A percentile compares a stretch with the other conserved stretches of the same genome.
Conservation (phyloP, 2,888 invertebrate genomes). For the Diabrotica balteata region DNA sequence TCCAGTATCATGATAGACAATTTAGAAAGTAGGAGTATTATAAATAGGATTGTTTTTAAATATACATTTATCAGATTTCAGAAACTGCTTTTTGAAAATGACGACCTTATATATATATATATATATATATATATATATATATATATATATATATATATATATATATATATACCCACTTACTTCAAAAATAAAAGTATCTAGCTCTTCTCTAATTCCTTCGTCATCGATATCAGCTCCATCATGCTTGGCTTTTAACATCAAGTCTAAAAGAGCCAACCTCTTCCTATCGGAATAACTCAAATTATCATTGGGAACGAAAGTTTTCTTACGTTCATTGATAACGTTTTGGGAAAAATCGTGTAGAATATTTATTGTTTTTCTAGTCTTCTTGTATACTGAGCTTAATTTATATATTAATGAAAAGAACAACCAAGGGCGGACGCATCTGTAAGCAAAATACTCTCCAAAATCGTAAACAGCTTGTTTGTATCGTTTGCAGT, state of each 20-base stretch:
- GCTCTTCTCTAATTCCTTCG: slow-evolving; percentile 66
- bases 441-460: slow-evolving; percentile 18
- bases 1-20: no score
- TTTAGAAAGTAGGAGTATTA: no score
- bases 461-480: slow-evolving; percentile 34
- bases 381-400: slow-evolving; percentile 14
- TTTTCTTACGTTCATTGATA: slow-evolving; percentile 31
- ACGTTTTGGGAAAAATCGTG: slow-evolving; percentile 34
- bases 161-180: slow-evolving; percentile 11
- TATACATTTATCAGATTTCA: no score
- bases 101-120: no score
- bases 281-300: slow-evolving; percentile 30
- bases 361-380: slow-evolving; percentile 15
- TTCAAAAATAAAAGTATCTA: slow-evolving; percentile 70
- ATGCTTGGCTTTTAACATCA: slow-evolving; percentile 63
- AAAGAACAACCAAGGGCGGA: slow-evolving; percentile 33
- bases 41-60: no score
- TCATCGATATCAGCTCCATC: slow-evolving; percentile 62
- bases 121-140: no score
- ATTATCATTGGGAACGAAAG: background rate
- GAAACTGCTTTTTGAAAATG: no score
- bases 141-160: no score
- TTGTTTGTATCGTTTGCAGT: slow-evolving; percentile 32
- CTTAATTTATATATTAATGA: slow-evolving; percentile 14
- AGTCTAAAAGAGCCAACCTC: slow-evolving; percentile 65